These are phyloP conservation scores for Neoaliturus tenellus DNA, from an alignment of 2,888 invertebrate species.

Conservation along the genomic window DNA sequence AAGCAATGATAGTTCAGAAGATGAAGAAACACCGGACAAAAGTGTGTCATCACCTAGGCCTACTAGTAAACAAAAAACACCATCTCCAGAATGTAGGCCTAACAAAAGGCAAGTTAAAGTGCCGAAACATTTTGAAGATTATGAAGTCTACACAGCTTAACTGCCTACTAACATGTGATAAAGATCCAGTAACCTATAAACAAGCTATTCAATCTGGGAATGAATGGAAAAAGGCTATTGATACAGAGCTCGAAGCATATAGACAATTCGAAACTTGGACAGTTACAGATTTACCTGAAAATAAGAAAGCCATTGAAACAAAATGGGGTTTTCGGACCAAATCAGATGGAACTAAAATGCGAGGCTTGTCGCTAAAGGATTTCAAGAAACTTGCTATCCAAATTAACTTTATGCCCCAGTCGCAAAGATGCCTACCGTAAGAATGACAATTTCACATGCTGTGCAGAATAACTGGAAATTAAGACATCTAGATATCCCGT, in stretches of 20 bases:
- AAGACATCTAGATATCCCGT: conserved; percentile 56
- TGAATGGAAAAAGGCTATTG: conserved; percentile 46
- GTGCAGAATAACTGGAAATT: conserved; percentile 37
- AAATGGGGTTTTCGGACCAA: conserved; percentile 59
- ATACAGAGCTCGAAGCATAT: conserved; percentile 56
- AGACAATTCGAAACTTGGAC: conserved; percentile 58
- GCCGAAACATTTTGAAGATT: conserved; percentile 51
- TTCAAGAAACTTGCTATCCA: conserved; percentile 24
- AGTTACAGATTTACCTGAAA: conserved; percentile 20
- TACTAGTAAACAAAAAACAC: neutral
- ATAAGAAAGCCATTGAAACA: conserved; percentile 55
- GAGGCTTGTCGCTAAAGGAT: conserved; percentile 56
- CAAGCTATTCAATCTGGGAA: neutral
- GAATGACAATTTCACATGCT: conserved; percentile 53
- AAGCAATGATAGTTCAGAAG: conserved; percentile 55
- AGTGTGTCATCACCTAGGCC: neutral
- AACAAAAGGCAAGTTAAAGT: conserved; percentile 42
- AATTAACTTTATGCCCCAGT: conserved; percentile 54
- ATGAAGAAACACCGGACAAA: neutral
- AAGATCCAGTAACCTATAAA: conserved; percentile 39
- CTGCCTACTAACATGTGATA: conserved; percentile 55
- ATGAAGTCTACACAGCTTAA: conserved; percentile 55
- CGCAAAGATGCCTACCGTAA: conserved; percentile 51
- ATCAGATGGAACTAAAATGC: conserved; percentile 56
- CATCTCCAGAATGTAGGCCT: neutral